phyloP scores from a whole-genome alignment of 2,888 invertebrate genomes.

The Eristalis tenax region DNA sequence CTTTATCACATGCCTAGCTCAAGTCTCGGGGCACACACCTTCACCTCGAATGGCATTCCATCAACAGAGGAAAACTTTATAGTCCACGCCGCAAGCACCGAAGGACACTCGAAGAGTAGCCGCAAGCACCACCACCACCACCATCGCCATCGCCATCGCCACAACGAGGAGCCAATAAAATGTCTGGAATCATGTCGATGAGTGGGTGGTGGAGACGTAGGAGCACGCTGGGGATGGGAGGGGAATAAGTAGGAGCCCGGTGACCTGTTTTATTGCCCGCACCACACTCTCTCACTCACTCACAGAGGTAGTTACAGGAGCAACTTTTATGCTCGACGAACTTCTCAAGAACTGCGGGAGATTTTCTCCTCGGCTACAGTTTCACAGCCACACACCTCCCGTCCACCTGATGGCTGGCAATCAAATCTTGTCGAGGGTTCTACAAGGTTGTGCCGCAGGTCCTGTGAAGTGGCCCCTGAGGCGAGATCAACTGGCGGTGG shows the following conservation, averaged over 20 bases:
- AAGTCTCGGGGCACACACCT: neutral
- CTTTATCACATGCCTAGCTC: slow-evolving; percentile 2
- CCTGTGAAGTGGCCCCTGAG: neutral
- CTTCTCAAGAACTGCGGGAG: slow-evolving; percentile 34
- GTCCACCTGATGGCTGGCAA: neutral
- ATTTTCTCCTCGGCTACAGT: slow-evolving; percentile 15
- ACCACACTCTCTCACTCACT: neutral
- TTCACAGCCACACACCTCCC: neutral
- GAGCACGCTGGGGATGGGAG: neutral
- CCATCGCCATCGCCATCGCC: neutral
- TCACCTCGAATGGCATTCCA: slow-evolving; percentile 4
- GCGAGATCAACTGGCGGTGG: neutral
- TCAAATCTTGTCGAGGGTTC: slow-evolving; percentile 9
- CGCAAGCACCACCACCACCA: neutral
- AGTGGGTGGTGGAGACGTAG: neutral
- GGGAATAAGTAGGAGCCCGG: neutral
- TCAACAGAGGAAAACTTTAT: slow-evolving; percentile 17
- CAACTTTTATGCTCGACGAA: slow-evolving; percentile 39
- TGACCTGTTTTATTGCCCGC: slow-evolving; percentile 37
- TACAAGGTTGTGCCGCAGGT: neutral
- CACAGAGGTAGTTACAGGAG: slow-evolving; percentile 21
- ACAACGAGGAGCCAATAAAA: slow-evolving; percentile 24
- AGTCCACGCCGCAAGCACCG: slow-evolving; percentile 1
- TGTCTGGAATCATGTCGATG: slow-evolving; percentile 2
- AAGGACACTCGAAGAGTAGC: slow-evolving; percentile 6